phyloP scores from a whole-genome alignment of 2,888 invertebrate genomes.

The Idaea dimidiata region DNA sequence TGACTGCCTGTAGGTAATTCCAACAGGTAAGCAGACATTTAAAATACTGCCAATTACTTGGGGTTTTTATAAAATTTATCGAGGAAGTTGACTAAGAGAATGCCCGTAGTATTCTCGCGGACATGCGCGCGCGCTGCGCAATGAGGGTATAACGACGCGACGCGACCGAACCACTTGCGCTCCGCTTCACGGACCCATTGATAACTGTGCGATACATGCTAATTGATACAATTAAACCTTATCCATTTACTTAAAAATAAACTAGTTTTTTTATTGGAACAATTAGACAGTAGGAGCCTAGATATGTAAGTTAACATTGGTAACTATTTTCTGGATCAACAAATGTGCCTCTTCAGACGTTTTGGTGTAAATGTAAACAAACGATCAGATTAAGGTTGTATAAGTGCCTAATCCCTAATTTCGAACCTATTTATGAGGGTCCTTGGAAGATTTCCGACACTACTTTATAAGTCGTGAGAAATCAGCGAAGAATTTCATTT shows the following conservation, averaged over 20 bases:
- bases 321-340: no score
- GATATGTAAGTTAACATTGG: no score
- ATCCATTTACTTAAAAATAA: background rate
- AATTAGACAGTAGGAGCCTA: background rate
- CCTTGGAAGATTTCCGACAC: background rate
- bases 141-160: slow-evolving; percentile 51
- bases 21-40: no score
- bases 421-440: background rate
- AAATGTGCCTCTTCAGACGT: no score
- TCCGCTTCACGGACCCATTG: background rate
- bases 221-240: background rate
- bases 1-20: no score
- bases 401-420: no score
- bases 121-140: slow-evolving; percentile 32
- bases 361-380: no score
- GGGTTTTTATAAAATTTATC: background rate
- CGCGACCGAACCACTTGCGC: slow-evolving; percentile 30
- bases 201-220: background rate
- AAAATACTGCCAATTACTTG: no score
- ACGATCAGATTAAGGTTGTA: no score
- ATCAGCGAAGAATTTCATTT: background rate
- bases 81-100: background rate
- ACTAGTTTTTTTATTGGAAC: background rate
- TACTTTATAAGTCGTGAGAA: background rate
- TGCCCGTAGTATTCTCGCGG: background rate